Conservation (phyloP, 2,797 vertebrate species). For the Hemitrygon akajei region DNA sequence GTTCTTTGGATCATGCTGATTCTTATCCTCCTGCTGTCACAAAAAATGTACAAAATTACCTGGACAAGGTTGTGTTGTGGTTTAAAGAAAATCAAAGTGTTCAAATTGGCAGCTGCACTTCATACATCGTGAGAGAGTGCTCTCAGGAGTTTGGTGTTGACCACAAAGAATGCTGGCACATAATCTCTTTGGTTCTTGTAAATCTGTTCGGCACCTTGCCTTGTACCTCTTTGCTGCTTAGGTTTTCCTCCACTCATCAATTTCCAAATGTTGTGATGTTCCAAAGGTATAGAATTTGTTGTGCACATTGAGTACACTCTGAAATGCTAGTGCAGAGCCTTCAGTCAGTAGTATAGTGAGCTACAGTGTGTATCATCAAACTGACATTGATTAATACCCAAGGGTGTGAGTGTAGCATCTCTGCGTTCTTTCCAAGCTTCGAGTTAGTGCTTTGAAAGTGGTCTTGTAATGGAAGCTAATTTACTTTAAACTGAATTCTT, state of each 20-base stretch:
- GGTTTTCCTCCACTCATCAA: not conserved
- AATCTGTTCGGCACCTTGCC: not conserved
- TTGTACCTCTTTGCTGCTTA: not conserved
- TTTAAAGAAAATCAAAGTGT: not conserved
- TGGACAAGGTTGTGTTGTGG: not conserved
- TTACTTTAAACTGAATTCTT: not conserved
- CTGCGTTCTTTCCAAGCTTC: not conserved
- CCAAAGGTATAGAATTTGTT: not conserved
- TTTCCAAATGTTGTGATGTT: not conserved
- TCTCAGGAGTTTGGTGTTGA: not conserved
- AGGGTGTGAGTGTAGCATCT: slow-evolving; percentile 5
- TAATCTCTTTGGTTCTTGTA: not conserved
- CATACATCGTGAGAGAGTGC: not conserved
- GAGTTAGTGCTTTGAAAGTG: not conserved
- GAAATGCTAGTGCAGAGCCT: not conserved
- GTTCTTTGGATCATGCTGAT: too few species aligned
- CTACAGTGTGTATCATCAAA: not conserved
- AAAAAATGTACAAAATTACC: not conserved
- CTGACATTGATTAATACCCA: not conserved
- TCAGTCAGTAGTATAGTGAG: not conserved
- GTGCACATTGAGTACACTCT: not conserved
- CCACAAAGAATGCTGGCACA: not conserved
- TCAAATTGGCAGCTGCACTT: not conserved
- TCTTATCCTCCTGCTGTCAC: not conserved
- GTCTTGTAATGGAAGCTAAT: not conserved